Evolutionary conservation across 2,888 invertebrate genomes (phyloP).

Genomic region (Heliothis peltigera): DNA sequence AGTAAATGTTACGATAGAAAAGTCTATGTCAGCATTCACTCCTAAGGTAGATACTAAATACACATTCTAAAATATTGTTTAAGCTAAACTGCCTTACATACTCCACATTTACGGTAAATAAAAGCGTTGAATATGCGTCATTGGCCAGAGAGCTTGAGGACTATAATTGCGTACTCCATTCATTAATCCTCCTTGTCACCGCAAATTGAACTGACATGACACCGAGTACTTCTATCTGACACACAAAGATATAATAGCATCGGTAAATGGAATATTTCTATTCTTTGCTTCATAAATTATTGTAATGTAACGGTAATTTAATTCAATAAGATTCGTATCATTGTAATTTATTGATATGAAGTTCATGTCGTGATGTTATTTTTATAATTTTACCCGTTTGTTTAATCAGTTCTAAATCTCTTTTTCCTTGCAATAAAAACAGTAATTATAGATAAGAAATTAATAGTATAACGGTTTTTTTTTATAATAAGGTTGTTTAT

Average conservation of each 20-base stretch:
- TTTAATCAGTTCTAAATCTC: conserved; percentile 27
- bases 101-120: background rate
- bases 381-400: conserved; percentile 13
- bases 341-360: conserved; percentile 41
- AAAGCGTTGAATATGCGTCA: too few relatives aligned
- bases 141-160: background rate
- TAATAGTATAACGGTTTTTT: background rate
- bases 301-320: conserved; percentile 51
- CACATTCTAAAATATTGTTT: too few relatives aligned
- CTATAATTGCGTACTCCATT: conserved; percentile 7
- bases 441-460: conserved; percentile 1
- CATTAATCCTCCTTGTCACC: conserved; percentile 20
- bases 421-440: conserved; percentile 7
- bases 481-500: background rate
- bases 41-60: too few relatives aligned
- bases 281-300: conserved; percentile 52
- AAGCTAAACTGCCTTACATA: too few relatives aligned
- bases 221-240: conserved; percentile 65
- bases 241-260: conserved; percentile 47
- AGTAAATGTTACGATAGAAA: too few relatives aligned
- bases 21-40: too few relatives aligned
- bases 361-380: conserved; percentile 12
- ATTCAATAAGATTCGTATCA: conserved; percentile 36
- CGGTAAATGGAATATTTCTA: conserved; percentile 42
- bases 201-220: conserved; percentile 48